Base-by-base conservation (phyloP, 1,140 invertebrate genomes). In the Zophobas atratus region DNA sequence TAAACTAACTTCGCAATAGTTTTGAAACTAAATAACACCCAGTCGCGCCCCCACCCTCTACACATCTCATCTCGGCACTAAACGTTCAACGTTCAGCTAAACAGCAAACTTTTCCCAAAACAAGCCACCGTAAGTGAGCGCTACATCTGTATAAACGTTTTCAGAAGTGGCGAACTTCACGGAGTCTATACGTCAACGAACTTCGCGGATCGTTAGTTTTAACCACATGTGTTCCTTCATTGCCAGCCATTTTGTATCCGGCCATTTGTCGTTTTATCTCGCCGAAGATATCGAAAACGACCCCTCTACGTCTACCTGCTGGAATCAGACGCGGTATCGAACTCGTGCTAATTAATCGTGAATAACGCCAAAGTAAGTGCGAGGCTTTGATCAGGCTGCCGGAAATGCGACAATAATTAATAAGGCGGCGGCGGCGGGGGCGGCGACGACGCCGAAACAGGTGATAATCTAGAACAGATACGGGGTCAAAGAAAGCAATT, bases 331-430 rank as follows among this genome's bases (percentile, higher is more conserved):
- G n/a, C 39, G 20, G 8, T 67, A 43, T 33, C 33, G 60, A 67
- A 67, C 60, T 8, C 2, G 20, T 39, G 60, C n/a, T 41, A 63
- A 36, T 63, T 63, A 67, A 6, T 67, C 43, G 60, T 67, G 43
- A 67, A 67, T 67, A 67, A 67, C 32, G 35, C 60, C n/a, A 38
- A 67, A n/a, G 60, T 67, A n/a, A 39, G n/a, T 33, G n/a, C 34
- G 35, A 60, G 32, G 60, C 60, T 67, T 67, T 67, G 60, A 67
- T 67, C 60, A 67, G 20, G 39, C 60, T n/a, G 6, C n/a, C 33
- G 60, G 41, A 39, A 67, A 43, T 46, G 60, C 43, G 38, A 67
- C 43, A 67, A 67, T 43, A 67, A 67, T 67, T 67, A 67, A 33
- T 41, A 33, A 43, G 60, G 39, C 43, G 60, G 43, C 20, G 20